Evolutionary conservation across 2,113 vertebrate genomes (phyloP), one percentile per base, ranked within the genome.

Genomic region (Oenanthe oenanthe): DNA sequence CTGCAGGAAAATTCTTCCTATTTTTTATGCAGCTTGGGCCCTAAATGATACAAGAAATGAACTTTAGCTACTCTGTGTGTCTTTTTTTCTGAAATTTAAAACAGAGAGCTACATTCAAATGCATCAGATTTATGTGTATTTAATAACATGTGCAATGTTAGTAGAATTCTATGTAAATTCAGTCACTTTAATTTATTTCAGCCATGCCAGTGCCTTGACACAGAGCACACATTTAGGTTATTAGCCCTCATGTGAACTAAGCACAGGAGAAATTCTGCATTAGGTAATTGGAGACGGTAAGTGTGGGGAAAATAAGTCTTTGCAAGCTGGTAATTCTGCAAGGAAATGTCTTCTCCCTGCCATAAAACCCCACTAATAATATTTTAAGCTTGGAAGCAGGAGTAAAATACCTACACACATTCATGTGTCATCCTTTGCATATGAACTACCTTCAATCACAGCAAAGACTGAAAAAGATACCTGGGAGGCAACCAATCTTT

Each of bases 231-330:
- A 87, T 92, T 93, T 81, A 40, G 48, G 65, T 88, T 95, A 95
- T 92, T 93, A 94, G 67, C 62, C 71, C 62, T 93, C 79, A 76
- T 82, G 47, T 78, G 92, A 95, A 70, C 82, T 93, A 89, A 95
- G 85, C 85, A 91, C 74, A 79, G 66, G 58, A 92, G 67, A 83
- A 95, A 92, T 28, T 91, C 83, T 76, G 75, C 85, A 45, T 0
- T 90, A 85, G 78, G 85, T 97, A 91, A 93, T 82, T 88, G 62
- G 79, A 92, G 79, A 62, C 3, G 0, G 60, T 79, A 66, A 92
- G 79, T 71, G 51, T 40, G 71, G 84, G 58, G 67, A 77, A 95
- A 97, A 90, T 76, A 76, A 79, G 66, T 61, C 62, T 93, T 40
- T 92, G 83, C 93, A 93, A 65, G 83, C 91, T 93, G 88, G 36